A percentile compares a stretch with the other conserved stretches of the same genome.
phyloP scores from a whole-genome alignment of 2,888 invertebrate species.

The Tanypteryx hageni region DNA sequence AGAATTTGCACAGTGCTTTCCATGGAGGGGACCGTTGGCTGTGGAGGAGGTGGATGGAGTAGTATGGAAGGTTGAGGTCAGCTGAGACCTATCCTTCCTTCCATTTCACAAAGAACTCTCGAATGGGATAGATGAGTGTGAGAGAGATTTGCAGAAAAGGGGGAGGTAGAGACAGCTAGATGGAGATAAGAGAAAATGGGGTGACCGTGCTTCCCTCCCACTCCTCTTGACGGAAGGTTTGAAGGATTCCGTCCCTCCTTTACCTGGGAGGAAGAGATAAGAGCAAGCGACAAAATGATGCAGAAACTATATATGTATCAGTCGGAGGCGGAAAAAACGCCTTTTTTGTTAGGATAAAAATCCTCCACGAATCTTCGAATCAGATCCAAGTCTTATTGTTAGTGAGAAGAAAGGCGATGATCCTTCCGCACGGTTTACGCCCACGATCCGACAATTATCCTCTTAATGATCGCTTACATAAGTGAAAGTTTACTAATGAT shows the following conservation, averaged over 20 bases:
- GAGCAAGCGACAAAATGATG: background rate
- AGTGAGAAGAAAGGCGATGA: no score
- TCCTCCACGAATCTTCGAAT: no score
- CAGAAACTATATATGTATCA: background rate
- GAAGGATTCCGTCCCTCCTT: background rate
- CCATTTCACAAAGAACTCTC: background rate
- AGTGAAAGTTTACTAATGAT: no score
- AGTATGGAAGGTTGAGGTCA: background rate
- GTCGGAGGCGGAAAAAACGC: background rate
- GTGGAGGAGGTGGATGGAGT: background rate
- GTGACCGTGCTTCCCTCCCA: background rate
- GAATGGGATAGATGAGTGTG: background rate
- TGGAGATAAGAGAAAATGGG: background rate
- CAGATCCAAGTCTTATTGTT: no score
- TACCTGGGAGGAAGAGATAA: background rate
- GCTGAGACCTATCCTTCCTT: slow-evolving; percentile 19
- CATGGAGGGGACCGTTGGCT: background rate
- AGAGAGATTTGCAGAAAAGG: background rate
- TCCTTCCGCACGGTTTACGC: no score
- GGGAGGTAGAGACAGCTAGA: background rate
- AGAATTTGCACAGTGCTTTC: slow-evolving; percentile 16
- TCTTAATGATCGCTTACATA: no score
- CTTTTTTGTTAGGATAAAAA: no score
- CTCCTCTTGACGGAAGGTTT: background rate
- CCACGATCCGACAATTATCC: no score